Evolutionary conservation across 2,113 vertebrate species (phyloP).

Genomic region (Cynoglossus semilaevis): DNA sequence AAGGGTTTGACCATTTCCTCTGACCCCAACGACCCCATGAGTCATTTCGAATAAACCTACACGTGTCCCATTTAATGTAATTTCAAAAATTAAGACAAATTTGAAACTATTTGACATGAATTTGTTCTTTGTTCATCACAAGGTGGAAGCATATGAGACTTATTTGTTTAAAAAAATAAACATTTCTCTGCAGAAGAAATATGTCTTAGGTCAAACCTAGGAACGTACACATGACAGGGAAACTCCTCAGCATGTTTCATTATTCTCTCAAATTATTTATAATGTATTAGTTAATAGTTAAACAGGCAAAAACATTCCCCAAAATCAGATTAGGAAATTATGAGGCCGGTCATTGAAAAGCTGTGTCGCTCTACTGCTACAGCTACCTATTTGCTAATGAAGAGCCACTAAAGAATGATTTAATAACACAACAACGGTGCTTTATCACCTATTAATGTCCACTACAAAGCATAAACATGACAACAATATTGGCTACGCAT

Average conservation of each 20-base stretch:
- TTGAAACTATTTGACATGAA: slow-evolving; percentile 50
- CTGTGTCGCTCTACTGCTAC: slow-evolving; percentile 43
- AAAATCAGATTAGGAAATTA: slow-evolving; percentile 64
- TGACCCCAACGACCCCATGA: slow-evolving; percentile 43
- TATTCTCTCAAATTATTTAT: slow-evolving; percentile 64
- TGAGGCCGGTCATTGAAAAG: slow-evolving; percentile 48
- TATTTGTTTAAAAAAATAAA: slow-evolving; percentile 55
- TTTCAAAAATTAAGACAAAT: slow-evolving; percentile 58
- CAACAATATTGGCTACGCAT: slow-evolving; percentile 45
- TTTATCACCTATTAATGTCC: slow-evolving; percentile 56
- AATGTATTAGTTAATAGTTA: slow-evolving; percentile 12
- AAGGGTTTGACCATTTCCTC: slow-evolving; percentile 59
- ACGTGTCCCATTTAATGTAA: slow-evolving; percentile 52
- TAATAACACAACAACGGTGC: slow-evolving; percentile 57
- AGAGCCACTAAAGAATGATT: slow-evolving; percentile 44
- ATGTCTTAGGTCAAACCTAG: slow-evolving; percentile 51
- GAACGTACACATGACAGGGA: slow-evolving; percentile 58
- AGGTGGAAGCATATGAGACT: slow-evolving; percentile 62
- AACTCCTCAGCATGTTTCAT: slow-evolving; percentile 62
- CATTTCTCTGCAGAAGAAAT: slow-evolving; percentile 38
- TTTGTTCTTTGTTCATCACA: slow-evolving; percentile 63
- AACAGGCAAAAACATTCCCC: slow-evolving; percentile 44
- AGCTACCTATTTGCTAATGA: slow-evolving; percentile 53
- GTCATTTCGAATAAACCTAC: slow-evolving; percentile 66
- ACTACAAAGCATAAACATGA: slow-evolving; percentile 51